Evolutionary conservation across 2,797 vertebrate genomes (phyloP).

Genomic region (Agapornis canus): DNA sequence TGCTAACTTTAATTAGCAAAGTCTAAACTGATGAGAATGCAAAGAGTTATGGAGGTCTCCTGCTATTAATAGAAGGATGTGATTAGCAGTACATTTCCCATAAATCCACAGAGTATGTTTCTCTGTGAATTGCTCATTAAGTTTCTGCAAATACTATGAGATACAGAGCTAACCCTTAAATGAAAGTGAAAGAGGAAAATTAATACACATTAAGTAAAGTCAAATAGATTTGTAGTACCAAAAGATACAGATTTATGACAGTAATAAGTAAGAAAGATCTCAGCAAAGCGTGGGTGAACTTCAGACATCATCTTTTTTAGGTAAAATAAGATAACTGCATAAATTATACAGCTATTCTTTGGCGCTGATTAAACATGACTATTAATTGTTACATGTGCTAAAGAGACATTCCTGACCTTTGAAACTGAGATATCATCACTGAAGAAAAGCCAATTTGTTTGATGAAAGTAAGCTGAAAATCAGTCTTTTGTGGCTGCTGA

Average conservation of each 20-base stretch:
- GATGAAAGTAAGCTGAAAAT: conserved; percentile 28
- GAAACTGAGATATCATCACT: background rate
- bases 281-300: background rate
- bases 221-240: background rate
- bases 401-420: conserved; percentile 4
- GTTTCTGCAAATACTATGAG: background rate
- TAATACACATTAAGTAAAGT: background rate
- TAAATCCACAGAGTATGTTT: background rate
- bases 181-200: background rate
- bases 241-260: background rate
- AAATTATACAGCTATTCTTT: background rate
- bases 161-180: background rate
- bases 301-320: background rate
- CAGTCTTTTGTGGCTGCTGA: background rate
- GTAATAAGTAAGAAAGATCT: background rate
- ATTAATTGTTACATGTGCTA: conserved; percentile 5
- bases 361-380: background rate
- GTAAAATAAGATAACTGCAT: background rate
- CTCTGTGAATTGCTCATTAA: conserved; percentile 9
- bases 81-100: background rate
- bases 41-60: background rate
- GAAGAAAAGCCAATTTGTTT: conserved; percentile 2
- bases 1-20: conserved; percentile 24
- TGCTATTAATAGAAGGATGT: conserved; percentile 14
- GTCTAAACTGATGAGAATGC: background rate